These are phyloP conservation scores for Todus mexicanus DNA, from an alignment of 2,797 vertebrate genomes.

Conservation along the genomic window DNA sequence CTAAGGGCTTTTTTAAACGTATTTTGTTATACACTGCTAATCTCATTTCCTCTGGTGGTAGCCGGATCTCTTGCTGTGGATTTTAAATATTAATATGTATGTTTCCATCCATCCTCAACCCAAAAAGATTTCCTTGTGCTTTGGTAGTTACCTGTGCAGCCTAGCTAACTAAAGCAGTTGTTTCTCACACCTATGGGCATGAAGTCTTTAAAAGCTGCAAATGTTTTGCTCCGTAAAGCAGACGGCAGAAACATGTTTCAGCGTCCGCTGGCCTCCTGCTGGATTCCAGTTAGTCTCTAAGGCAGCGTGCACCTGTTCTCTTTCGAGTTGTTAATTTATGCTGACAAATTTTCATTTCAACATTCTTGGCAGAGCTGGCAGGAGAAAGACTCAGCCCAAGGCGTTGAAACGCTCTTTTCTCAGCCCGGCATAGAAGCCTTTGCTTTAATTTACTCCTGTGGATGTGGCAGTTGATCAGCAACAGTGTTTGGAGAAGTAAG, in stretches of 20 bases:
- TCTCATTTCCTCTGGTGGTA: neutral
- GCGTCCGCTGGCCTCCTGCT: neutral
- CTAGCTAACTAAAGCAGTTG: neutral
- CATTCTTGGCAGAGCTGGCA: neutral
- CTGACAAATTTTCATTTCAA: neutral
- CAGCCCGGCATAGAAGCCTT: neutral
- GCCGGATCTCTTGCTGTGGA: neutral
- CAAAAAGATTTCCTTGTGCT: neutral
- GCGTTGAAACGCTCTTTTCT: neutral
- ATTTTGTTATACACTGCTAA: neutral
- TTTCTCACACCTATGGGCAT: neutral
- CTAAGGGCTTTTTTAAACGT: rapidly evolving
- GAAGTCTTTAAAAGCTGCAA: neutral
- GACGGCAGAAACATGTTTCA: neutral
- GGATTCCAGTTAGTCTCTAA: neutral
- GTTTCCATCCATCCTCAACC: neutral
- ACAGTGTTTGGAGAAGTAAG: rapidly evolving
- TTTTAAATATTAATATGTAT: neutral
- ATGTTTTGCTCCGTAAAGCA: neutral
- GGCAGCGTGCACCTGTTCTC: neutral
- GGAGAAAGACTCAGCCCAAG: neutral
- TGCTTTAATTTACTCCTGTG: neutral
- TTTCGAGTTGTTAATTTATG: neutral
- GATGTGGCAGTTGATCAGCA: neutral
- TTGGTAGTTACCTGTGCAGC: neutral